Conservation (phyloP, 2,888 invertebrate genomes). For the Pelosia muscerda region DNA sequence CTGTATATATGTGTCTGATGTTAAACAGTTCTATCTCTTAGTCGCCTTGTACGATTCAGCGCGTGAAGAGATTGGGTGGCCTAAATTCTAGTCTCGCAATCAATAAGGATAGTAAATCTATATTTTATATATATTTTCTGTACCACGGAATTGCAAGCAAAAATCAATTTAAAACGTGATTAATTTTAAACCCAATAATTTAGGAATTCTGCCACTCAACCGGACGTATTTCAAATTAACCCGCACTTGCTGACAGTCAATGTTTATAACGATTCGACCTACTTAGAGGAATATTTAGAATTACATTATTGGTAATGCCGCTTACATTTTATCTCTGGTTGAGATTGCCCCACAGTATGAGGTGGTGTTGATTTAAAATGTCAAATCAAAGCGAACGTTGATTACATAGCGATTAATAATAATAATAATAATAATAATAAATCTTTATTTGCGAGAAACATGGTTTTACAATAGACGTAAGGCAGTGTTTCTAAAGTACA, state of each 20-base stretch:
- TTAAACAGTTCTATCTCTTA: no score
- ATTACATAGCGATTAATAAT: conserved; percentile 30
- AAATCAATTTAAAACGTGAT: background rate
- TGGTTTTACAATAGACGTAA: no score
- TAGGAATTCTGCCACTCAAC: conserved; percentile 28
- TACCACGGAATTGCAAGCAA: background rate
- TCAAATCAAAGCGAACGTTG: conserved; percentile 42
- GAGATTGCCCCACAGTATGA: conserved; percentile 35
- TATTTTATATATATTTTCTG: background rate
- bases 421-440: no score
- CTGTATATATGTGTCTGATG: no score
- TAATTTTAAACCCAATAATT: conserved; percentile 27
- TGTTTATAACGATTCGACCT: conserved; percentile 39
- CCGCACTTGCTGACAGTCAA: conserved; percentile 27
- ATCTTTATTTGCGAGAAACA: no score
- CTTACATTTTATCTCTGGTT: conserved; percentile 17
- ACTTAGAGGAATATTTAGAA: conserved; percentile 27
- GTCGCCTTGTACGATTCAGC: no score
- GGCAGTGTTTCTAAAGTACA: no score
- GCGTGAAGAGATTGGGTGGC: no score
- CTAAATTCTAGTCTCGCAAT: no score
- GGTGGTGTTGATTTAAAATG: conserved; percentile 45
- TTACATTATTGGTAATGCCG: conserved; percentile 29
- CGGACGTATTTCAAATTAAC: conserved; percentile 30
- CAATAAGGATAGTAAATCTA: background rate